Percentiles rank a stretch among this genome's conserved stretches.
phyloP scores from a whole-genome alignment of 2,888 invertebrate species.

The Chaetogeoica ovagalla region DNA sequence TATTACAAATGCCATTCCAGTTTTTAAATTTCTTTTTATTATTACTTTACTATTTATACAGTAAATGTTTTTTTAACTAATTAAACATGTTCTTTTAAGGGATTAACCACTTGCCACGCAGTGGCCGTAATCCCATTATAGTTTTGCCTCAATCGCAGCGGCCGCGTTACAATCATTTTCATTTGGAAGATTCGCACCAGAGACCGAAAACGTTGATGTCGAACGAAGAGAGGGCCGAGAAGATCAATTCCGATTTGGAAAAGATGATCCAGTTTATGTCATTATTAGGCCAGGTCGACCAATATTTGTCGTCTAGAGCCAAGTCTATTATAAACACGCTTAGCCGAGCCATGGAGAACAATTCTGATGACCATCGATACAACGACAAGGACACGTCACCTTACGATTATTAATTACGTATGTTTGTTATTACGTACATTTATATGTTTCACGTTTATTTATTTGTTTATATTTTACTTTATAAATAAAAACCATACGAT shows the following conservation, averaged over 20 bases:
- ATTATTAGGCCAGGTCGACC: constrained; percentile 30
- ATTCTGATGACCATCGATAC: constrained; percentile 14
- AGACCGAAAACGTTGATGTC: not conserved
- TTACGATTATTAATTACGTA: constrained; percentile 24
- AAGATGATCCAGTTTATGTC: constrained; percentile 48
- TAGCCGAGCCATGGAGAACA: constrained; percentile 34
- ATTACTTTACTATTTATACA: no score
- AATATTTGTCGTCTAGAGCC: constrained; percentile 39
- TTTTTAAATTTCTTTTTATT: no score
- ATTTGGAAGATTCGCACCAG: constrained; percentile 2
- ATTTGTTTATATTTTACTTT: not conserved
- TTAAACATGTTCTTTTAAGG: not conserved
- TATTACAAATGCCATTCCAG: no score
- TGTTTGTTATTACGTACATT: not conserved
- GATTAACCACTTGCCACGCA: not conserved
- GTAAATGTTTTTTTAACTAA: no score
- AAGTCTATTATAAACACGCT: constrained; percentile 40
- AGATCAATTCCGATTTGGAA: constrained; percentile 29
- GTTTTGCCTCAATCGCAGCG: not conserved
- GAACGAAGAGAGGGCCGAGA: constrained; percentile 30
- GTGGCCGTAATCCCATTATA: not conserved
- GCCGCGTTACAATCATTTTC: not conserved
- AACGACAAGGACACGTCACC: not conserved
- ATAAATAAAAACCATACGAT: not conserved
- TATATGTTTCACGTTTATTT: not conserved